These are phyloP conservation scores for Eupeodes latifasciatus DNA, from an alignment of 2,888 invertebrate species.

Conservation along the genomic window DNA sequence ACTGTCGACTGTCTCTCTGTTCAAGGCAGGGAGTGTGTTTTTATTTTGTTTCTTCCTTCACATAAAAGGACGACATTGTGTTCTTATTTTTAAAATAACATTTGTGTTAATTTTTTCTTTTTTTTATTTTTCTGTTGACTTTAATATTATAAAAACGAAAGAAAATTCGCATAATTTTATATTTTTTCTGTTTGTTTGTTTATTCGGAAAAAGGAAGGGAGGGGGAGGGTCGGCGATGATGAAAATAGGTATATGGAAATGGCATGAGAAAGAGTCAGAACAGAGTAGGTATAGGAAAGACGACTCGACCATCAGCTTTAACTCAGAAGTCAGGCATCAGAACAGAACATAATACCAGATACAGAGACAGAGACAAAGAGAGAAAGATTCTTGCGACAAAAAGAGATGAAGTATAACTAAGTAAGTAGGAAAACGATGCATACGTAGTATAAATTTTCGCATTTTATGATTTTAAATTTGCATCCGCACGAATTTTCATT, in stretches of 20 bases:
- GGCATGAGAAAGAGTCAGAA: slow-evolving; percentile 34
- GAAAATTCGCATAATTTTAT: slow-evolving; percentile 61
- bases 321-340: background rate
- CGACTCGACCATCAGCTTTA: slow-evolving; percentile 11
- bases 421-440: slow-evolving; percentile 69
- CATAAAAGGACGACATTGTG: slow-evolving; percentile 35
- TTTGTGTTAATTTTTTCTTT: slow-evolving; percentile 50
- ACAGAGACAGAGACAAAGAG: no score
- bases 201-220: slow-evolving; percentile 11
- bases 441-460: slow-evolving; percentile 73
- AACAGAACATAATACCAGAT: no score
- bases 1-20: slow-evolving; percentile 4
- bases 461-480: slow-evolving; percentile 76
- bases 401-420: slow-evolving; percentile 42
- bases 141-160: slow-evolving; percentile 35
- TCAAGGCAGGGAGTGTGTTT: slow-evolving; percentile 30
- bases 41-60: background rate
- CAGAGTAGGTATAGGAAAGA: background rate
- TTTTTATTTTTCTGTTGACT: slow-evolving; percentile 36
- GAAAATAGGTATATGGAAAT: slow-evolving; percentile 62
- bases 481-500: slow-evolving; percentile 73
- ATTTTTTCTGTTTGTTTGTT: slow-evolving; percentile 29
- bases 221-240: background rate
- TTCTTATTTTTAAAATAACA: slow-evolving; percentile 22
- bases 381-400: background rate